phyloP scores from a whole-genome alignment of 2,113 vertebrate genomes.

The Malurus cyaneus region DNA sequence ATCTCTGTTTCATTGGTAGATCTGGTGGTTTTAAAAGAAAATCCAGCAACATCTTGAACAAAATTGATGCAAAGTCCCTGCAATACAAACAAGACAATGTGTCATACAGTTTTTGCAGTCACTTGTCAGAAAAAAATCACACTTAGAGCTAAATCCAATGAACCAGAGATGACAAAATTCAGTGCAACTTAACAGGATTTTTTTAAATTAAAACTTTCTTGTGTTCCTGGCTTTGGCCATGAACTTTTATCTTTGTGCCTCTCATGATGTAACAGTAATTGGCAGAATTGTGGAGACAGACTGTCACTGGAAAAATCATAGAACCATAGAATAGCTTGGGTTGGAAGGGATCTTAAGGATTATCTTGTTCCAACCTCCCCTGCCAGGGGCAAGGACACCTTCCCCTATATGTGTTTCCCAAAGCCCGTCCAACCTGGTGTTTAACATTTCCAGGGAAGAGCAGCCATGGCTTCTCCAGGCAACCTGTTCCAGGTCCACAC shows the following conservation, averaged over 20 bases:
- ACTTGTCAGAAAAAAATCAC: conserved; percentile 1
- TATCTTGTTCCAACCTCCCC: accelerated
- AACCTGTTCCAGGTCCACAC: neutral
- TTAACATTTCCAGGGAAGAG: neutral
- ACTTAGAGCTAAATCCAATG: neutral
- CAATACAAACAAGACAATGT: neutral
- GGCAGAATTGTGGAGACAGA: neutral
- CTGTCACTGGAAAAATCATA: neutral
- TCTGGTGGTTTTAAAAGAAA: neutral
- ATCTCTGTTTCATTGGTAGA: neutral
- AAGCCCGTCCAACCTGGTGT: neutral
- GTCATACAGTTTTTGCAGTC: neutral
- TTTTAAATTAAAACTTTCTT: neutral
- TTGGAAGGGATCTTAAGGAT: neutral
- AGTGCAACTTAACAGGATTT: neutral
- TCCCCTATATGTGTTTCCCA: neutral
- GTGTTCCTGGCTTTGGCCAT: neutral
- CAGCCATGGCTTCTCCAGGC: neutral
- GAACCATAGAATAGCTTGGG: neutral
- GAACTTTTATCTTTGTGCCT: accelerated
- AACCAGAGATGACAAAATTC: neutral
- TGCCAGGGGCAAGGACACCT: neutral
- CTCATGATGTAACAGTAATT: neutral
- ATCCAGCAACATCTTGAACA: neutral
- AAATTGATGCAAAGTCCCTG: neutral